phyloP scores from a whole-genome alignment of 2,113 vertebrate genomes.

The Neopipo cinnamomea region DNA sequence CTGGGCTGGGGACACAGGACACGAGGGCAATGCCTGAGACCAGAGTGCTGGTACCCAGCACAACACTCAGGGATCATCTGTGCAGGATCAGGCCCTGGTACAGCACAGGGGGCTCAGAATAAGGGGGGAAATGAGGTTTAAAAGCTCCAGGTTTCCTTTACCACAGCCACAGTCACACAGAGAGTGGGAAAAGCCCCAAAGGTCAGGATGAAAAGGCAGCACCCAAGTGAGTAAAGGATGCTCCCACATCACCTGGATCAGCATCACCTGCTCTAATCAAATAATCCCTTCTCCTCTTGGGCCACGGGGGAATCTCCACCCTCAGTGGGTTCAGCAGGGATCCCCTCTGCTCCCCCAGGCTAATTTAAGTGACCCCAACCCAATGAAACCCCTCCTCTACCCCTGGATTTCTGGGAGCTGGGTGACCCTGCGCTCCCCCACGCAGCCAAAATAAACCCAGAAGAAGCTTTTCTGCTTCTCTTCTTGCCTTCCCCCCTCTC shows the following conservation, averaged over 20 bases:
- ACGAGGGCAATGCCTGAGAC: background rate
- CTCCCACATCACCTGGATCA: background rate
- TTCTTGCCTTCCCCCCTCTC: background rate
- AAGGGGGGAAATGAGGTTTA: accelerated
- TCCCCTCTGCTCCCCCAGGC: background rate
- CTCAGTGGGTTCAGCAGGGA: background rate
- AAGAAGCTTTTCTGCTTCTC: background rate
- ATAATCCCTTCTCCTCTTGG: background rate
- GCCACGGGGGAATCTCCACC: too few relatives aligned
- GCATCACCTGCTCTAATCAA: background rate
- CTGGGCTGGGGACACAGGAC: background rate
- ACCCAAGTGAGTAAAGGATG: accelerated
- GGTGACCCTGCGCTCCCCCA: background rate
- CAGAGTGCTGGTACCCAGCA: background rate
- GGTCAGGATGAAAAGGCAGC: accelerated
- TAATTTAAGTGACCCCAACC: background rate
- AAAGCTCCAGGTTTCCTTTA: background rate
- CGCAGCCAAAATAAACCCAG: background rate
- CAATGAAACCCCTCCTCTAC: background rate
- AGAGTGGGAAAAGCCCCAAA: background rate
- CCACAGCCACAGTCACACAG: background rate
- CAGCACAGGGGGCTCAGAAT: background rate
- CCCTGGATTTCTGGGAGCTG: background rate
- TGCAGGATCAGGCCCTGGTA: background rate
- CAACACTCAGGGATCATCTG: accelerated